These are phyloP conservation scores for Magallana nippona DNA, from an alignment of 2,888 invertebrate species.

Conservation along the genomic window DNA sequence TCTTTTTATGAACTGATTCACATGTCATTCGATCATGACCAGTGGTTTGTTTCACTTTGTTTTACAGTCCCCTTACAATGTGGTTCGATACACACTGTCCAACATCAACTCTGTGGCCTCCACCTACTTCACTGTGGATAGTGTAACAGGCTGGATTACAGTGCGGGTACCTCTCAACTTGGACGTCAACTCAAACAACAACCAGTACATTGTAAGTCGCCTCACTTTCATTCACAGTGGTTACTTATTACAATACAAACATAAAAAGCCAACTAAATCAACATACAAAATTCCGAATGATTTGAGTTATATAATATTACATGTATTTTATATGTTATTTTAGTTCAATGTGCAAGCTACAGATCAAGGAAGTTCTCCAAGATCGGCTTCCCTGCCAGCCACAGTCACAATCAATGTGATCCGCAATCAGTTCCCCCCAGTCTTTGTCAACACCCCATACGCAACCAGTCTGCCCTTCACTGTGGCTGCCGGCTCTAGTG, in stretches of 20 bases:
- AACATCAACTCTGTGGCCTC: slow-evolving; percentile 56
- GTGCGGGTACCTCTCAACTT: slow-evolving; percentile 65
- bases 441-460: slow-evolving; percentile 63
- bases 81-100: slow-evolving; percentile 59
- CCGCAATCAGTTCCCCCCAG: slow-evolving; percentile 68
- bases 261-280: too few relatives aligned
- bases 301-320: background rate
- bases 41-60: slow-evolving; percentile 6
- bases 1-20: too few relatives aligned
- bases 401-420: slow-evolving; percentile 68
- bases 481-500: slow-evolving; percentile 58
- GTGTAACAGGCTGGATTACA: slow-evolving; percentile 62
- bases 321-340: background rate
- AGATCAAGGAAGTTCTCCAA: slow-evolving; percentile 93
- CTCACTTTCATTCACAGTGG: too few relatives aligned
- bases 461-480: slow-evolving; percentile 64
- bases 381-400: slow-evolving; percentile 86
- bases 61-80: slow-evolving; percentile 70
- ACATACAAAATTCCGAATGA: too few relatives aligned
- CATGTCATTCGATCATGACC: too few relatives aligned
- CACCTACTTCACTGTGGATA: slow-evolving; percentile 67
- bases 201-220: slow-evolving; percentile 48
- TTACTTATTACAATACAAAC: too few relatives aligned
- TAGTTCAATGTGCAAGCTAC: slow-evolving; percentile 87
- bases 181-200: slow-evolving; percentile 53